phyloP scores from a whole-genome alignment of 1,140 invertebrate species.

The Epicauta chinensis region DNA sequence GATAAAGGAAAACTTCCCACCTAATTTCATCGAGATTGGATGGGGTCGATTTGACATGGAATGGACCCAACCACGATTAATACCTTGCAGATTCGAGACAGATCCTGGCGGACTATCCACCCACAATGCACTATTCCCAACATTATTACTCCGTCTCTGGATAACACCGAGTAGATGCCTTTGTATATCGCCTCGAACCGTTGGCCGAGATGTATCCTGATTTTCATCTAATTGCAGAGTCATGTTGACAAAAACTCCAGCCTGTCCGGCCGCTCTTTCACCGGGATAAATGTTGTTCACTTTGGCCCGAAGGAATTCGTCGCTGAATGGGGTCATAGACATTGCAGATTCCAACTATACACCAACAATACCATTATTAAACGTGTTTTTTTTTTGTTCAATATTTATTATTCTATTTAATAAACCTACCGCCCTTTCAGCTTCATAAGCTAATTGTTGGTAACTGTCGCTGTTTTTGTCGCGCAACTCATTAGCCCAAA shows the following conservation, averaged over 20 bases:
- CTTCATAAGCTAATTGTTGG: slow-evolving; percentile 75
- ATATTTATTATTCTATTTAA: no score
- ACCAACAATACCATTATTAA: slow-evolving; percentile 6
- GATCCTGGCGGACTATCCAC: slow-evolving; percentile 69
- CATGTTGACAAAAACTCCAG: slow-evolving; percentile 74
- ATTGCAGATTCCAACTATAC: slow-evolving; percentile 77
- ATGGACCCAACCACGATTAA: no score
- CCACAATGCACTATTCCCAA: slow-evolving; percentile 76
- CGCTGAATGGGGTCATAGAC: slow-evolving; percentile 82
- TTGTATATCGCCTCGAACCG: slow-evolving; percentile 68
- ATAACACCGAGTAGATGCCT: slow-evolving; percentile 79
- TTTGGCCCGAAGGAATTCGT: slow-evolving; percentile 72
- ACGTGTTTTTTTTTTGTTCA: neutral
- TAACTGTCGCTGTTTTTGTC: slow-evolving; percentile 75
- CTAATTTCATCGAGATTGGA: no score
- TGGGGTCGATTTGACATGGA: no score
- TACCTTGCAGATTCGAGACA: slow-evolving; percentile 40
- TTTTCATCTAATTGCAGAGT: slow-evolving; percentile 71
- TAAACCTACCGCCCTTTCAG: slow-evolving; percentile 69
- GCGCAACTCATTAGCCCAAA: slow-evolving; percentile 66
- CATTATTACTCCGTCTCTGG: slow-evolving; percentile 72
- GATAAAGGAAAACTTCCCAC: no score
- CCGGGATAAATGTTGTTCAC: slow-evolving; percentile 78
- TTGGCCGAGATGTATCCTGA: slow-evolving; percentile 58
- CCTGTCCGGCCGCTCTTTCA: slow-evolving; percentile 56